These are phyloP conservation scores for Trilocha varians DNA, from an alignment of 2,888 invertebrate species.

Conservation along the genomic window DNA sequence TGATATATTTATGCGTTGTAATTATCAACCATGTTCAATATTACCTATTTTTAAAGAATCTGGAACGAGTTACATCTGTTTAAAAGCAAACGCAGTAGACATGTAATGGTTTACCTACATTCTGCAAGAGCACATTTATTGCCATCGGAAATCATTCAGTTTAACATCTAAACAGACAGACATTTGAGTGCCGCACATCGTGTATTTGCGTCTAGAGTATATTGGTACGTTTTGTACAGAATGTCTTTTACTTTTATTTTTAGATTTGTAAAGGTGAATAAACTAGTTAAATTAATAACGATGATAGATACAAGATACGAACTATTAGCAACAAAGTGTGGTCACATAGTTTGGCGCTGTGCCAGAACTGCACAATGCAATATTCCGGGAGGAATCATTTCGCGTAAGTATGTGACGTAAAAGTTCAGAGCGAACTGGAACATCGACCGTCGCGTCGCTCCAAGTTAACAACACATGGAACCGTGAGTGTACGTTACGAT, in stretches of 20 bases:
- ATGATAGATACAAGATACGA: constrained; percentile 25
- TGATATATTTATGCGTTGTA: constrained; percentile 22
- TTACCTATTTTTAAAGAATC: constrained; percentile 36
- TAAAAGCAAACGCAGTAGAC: constrained; percentile 34
- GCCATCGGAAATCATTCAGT: constrained; percentile 49
- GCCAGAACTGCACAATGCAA: constrained; percentile 27
- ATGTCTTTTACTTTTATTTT: constrained; percentile 17
- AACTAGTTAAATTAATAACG: constrained; percentile 37
- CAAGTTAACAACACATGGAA: too few relatives aligned
- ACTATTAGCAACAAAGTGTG: constrained; percentile 29
- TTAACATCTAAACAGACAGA: constrained; percentile 32
- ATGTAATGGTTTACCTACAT: constrained; percentile 38
- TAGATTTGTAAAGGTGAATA: constrained; percentile 33
- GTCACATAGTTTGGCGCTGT: constrained; percentile 27
- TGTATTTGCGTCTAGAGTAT: constrained; percentile 11
- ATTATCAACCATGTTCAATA: constrained; percentile 29
- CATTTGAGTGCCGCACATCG: constrained; percentile 13
- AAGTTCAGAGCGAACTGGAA: neutral
- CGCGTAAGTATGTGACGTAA: neutral
- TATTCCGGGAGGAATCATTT: constrained; percentile 9
- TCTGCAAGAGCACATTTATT: constrained; percentile 43
- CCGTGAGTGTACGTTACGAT: neutral
- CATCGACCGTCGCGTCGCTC: neutral
- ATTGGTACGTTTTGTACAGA: constrained; percentile 11
- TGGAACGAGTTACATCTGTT: constrained; percentile 47